phyloP scores from a whole-genome alignment of 2,888 invertebrate genomes.

The Gibbula magus region DNA sequence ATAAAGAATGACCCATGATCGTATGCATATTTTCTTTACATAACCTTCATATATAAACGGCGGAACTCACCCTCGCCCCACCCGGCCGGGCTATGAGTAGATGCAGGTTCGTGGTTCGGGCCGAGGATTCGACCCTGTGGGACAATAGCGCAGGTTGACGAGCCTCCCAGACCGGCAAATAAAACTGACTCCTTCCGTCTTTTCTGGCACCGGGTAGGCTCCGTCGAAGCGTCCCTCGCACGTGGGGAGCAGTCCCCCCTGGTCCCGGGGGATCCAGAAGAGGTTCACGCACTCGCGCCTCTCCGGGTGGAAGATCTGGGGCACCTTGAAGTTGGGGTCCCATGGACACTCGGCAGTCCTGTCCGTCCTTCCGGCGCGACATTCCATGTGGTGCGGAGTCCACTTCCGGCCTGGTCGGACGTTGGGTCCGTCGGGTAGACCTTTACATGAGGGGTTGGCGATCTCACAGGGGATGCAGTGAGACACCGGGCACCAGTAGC shows the following conservation, averaged over 20 bases:
- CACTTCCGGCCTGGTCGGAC: constrained; percentile 3
- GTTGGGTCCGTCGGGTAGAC: constrained; percentile 7
- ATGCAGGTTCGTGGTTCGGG: constrained; percentile 18
- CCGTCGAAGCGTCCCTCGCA: constrained; percentile 24
- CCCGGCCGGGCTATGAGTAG: neutral
- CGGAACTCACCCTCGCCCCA: too few relatives aligned
- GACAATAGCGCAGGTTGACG: constrained; percentile 10
- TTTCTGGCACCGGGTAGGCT: constrained; percentile 2
- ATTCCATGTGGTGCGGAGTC: constrained; percentile 23
- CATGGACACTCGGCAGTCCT: neutral
- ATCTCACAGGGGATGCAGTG: constrained; percentile 24
- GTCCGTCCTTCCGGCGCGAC: constrained; percentile 6
- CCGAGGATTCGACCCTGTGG: neutral
- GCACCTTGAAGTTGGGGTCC: neutral
- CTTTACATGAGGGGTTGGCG: neutral
- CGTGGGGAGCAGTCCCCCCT: neutral
- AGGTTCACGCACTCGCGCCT: constrained; percentile 23
- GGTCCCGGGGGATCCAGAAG: constrained; percentile 24
- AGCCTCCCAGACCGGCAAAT: constrained; percentile 12
- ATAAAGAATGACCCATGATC: too few relatives aligned
- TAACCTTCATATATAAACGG: too few relatives aligned
- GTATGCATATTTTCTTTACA: too few relatives aligned
- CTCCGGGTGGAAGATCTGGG: constrained; percentile 10
- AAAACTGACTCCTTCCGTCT: neutral
- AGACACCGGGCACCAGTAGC: constrained; percentile 12